Percentiles rank a stretch among this genome's conserved stretches.
These are phyloP conservation scores for Cyphomyrus plagiostoma DNA, from an alignment of 2,113 vertebrate species.

Conservation along the genomic window DNA sequence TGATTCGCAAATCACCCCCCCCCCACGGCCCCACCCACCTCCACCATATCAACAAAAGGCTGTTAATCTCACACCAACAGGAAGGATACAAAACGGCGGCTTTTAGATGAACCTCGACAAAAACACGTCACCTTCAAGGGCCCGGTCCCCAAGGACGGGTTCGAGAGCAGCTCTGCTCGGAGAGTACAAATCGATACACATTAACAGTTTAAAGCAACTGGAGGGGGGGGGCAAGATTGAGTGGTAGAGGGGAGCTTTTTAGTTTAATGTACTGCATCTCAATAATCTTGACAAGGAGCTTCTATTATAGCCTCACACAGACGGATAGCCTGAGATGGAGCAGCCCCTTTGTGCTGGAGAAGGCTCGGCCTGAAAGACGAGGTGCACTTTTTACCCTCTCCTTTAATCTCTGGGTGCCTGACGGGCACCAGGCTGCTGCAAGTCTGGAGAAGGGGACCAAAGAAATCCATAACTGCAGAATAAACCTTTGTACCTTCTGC, in stretches of 20 bases:
- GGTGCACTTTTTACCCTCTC: constrained; percentile 45
- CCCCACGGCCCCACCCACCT: not conserved
- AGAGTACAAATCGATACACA: constrained; percentile 72
- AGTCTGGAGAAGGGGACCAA: constrained; percentile 35
- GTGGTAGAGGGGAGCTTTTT: constrained; percentile 40
- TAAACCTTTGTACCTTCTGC: constrained; percentile 41
- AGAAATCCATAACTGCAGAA: constrained; percentile 37
- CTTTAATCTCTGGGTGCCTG: constrained; percentile 66
- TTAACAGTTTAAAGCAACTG: constrained; percentile 66
- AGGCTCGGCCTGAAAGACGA: constrained; percentile 41
- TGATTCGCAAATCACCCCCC: not conserved
- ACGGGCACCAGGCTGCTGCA: constrained; percentile 57
- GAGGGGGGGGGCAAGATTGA: constrained; percentile 45
- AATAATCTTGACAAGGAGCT: constrained; percentile 55
- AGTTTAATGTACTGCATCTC: constrained; percentile 56
- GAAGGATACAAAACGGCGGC: not conserved
- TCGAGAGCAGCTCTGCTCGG: constrained; percentile 27
- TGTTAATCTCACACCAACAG: not conserved
- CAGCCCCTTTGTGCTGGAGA: constrained; percentile 52
- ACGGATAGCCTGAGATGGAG: constrained; percentile 53
- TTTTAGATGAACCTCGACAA: constrained; percentile 1
- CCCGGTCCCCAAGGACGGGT: constrained; percentile 20
- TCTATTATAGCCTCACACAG: constrained; percentile 51
- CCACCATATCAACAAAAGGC: not conserved
- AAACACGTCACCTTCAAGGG: constrained; percentile 21